Conservation (phyloP, 2,113 vertebrate genomes). For the Gallinago jamesoni region DNA sequence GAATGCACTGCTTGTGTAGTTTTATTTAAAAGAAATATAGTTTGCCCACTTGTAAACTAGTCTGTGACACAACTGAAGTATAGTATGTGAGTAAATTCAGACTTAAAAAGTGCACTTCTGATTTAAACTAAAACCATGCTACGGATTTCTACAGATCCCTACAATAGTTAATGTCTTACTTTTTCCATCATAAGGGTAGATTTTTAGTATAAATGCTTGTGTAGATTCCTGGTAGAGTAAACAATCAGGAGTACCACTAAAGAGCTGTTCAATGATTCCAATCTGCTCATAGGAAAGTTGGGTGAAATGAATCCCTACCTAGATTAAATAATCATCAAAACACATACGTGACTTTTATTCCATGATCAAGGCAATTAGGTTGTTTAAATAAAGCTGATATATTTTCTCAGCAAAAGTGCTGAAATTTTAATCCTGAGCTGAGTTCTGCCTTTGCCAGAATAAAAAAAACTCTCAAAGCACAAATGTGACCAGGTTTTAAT, state of each 20-base stretch:
- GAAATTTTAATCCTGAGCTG: neutral
- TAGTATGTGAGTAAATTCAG: neutral
- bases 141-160: neutral
- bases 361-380: neutral
- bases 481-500: neutral
- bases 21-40: neutral
- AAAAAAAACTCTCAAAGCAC: neutral
- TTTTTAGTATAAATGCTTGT: neutral
- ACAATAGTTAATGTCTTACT: neutral
- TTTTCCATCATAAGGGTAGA: neutral
- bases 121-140: neutral
- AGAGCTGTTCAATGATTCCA: neutral
- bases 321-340: neutral
- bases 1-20: neutral
- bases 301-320: neutral
- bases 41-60: neutral
- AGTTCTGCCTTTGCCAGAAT: neutral
- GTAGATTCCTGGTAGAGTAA: neutral
- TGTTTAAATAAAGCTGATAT: neutral
- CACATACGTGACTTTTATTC: too few relatives aligned
- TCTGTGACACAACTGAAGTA: neutral
- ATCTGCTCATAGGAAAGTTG: neutral
- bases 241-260: neutral
- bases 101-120: neutral
- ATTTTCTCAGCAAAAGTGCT: neutral